Base-by-base conservation (phyloP, 2,113 vertebrate species). In the Eulemur macaco region DNA sequence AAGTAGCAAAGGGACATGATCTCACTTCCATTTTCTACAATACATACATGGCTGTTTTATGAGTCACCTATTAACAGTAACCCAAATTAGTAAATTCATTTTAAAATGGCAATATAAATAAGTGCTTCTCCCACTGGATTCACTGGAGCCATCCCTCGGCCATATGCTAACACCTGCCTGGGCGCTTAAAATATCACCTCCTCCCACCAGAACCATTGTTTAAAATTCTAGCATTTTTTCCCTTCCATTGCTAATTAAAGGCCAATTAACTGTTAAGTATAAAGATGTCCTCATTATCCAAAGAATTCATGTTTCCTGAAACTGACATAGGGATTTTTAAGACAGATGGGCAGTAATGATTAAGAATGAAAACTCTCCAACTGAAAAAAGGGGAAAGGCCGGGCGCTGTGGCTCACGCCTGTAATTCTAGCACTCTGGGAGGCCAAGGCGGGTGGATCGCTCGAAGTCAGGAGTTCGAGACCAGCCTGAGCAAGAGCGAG, bases 281-380 rank as follows among this genome's bases (percentile, higher is more conserved):
- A 66, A 90, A 68, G 54, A 45, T 73, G 15, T 68, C 31, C 58
- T 94, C 56, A n/a, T 54, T 45, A 74, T 60, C n/a, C 47, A 89
- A 71, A 81, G 60, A 92, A 47, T 77, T 50, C 27, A 37, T 42
- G 29, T 63, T 85, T 84, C 37, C 73, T 58, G 69, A 84, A 45
- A 37, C 31, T 63, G 56, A 50, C 64, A n/a, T 6, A 54, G 21
- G 34, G 31, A 86, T 54, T 86, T 76, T 66, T 86, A 60, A 86
- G 82, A 82, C 89, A 69, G 29, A 81, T 37, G 37, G 64, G 60
- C 21, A 45, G n/a, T 37, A 34, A 54, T 18, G 14, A 89, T 91
- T 68, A 88, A 96, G 50, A 91, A 56, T 80, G 68, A 84, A 94
- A 73, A 85, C 63, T 92, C 64, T 92, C 84, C 56, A 84, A 50